Evolutionary conservation across 2,888 invertebrate species (phyloP), one percentile per base, ranked within the genome.

Genomic region (Cistogaster globosa): DNA sequence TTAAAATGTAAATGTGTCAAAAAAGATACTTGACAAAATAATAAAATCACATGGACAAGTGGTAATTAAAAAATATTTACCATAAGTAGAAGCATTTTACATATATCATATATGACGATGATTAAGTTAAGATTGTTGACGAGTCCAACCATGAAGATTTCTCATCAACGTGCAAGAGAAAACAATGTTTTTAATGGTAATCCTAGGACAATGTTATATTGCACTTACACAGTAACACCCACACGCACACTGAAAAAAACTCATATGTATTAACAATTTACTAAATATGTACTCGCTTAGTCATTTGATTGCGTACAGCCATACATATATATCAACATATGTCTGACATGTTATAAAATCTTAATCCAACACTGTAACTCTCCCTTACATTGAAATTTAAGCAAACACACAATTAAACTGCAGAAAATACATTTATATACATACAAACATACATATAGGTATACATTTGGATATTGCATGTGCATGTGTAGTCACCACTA

Each of bases 11-110:
- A 67, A 69, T 84, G 58, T 74, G 65, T 67, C 65, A 67, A 71
- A 82, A 60, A 82, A 60, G 55, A 67, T 71, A 78, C 82, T 82
- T 85, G 82, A 82, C 82, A 82, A 85, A 79, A 82, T 85, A 85
- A 82, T 82, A 85, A 85, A 85, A 85, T 85, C 85, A 85, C 82
- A 85, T 79, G 82, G 74, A 78, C 78, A 82, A 85, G 82, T 82
- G 82, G 85, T 85, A 85, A 85, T 85, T 85, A 85, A 85, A 85
- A 85, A 82, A 75, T 85, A 71, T 82, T 85, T 85, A 82, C 71
- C 65, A 71, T 75, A 78, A 85, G 82, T 75, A 62, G 82, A 60
- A 65, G 26, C 65, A 75, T 58, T 82, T 82, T 71, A 71, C 65
- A 77, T 75, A 69, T 45, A 81, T 81, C 68, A 75, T 75, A 68